Base-by-base conservation (phyloP, 1,140 invertebrate genomes). In the Anastatus disparis region DNA sequence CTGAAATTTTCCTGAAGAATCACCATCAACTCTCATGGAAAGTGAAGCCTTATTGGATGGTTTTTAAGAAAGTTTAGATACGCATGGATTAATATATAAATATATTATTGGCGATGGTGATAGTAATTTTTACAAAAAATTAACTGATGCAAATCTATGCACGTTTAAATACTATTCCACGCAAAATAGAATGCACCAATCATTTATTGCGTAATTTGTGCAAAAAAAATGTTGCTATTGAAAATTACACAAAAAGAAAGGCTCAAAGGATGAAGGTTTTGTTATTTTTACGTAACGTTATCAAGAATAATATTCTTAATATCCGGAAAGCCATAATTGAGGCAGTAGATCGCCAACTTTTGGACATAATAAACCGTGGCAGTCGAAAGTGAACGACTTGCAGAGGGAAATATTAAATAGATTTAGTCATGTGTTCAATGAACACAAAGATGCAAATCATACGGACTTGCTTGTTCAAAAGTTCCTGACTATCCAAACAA, bases 1-100 rank as follows among this genome's bases (percentile, higher is more conserved):
- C 31, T 6, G 31, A 35, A 35, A 35, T 35, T 35, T 35, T 35
- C 31, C 31, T 77, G 63, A 79, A 26, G 52, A 84, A 78, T 76
- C 15, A 27, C 74, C 61, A 26, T 84, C 85, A 1, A 81, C 81
- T 2, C 73, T 73, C 9, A 88, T 88, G 86, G 84, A 88, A 73
- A 61, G 79, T 27, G n/a, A 76, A 79, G 80, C 82, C 12, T 79
- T 88, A 20, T 62, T 82, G 44, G 76, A 86, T 77, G 79, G 86
- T 44, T 83, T 84, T 75, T 64, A 76, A 55, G 6, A 48, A 46
- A 80, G 80, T 27, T 61, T 80, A 68, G 58, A 77, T 59, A 79
- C 75, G 64, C 73, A 86, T 71, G 77, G 79, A 8, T 0, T 87
- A 4, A 79, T 82, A 27, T 86, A 85, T 69, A 77, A 70, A 29